Evolutionary conservation across 2,113 vertebrate genomes (phyloP).

Genomic region (Dolichotis patagonum): DNA sequence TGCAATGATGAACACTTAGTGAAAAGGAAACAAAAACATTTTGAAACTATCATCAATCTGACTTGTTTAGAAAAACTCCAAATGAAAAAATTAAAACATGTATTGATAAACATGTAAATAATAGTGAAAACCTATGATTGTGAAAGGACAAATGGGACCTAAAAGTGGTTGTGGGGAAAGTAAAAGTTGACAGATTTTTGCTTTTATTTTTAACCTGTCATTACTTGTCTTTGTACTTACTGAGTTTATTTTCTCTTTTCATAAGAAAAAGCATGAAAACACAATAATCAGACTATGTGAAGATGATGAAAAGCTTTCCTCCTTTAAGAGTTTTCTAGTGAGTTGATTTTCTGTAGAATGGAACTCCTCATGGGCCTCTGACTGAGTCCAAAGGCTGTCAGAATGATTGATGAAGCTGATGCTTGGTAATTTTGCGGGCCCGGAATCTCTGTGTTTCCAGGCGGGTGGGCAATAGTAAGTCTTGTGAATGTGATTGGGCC

Average conservation of each 20-base stretch:
- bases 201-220: not conserved
- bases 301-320: not conserved
- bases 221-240: not conserved
- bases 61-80: not conserved
- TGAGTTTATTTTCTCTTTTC: not conserved
- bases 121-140: not conserved
- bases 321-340: not conserved
- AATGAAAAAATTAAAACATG: not conserved
- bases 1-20: accelerated
- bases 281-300: not conserved
- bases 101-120: not conserved
- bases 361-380: not conserved
- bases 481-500: not conserved
- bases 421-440: not conserved
- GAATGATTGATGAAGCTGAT: not conserved
- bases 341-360: not conserved
- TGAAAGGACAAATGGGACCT: not conserved
- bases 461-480: not conserved
- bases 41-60: not conserved
- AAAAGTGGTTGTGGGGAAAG: not conserved
- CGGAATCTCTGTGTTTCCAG: not conserved
- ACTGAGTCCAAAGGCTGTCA: not conserved
- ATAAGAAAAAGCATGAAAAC: not conserved
- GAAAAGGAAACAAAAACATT: not conserved
- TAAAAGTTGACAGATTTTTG: not conserved